A percentile compares a stretch with the other conserved stretches of the same genome.
These are phyloP conservation scores for Philaethria dido DNA, from an alignment of 2,888 invertebrate genomes.

Conservation along the genomic window DNA sequence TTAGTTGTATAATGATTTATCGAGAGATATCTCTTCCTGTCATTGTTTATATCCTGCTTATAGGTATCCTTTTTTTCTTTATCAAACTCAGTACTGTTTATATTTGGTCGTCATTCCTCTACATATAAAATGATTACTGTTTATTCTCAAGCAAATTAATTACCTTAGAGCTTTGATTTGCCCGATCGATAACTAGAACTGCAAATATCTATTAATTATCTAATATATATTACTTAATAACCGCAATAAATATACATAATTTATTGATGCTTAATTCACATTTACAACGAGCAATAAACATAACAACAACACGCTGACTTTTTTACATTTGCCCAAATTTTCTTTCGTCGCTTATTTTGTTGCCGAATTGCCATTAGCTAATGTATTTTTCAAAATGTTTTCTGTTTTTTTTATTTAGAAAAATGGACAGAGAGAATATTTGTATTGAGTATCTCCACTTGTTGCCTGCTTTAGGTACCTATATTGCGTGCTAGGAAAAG, in stretches of 20 bases:
- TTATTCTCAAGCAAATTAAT: not conserved
- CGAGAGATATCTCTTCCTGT: constrained; percentile 8
- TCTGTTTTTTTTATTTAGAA: no score
- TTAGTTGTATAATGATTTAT: constrained; percentile 6
- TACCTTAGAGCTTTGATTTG: no score
- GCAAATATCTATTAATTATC: not conserved
- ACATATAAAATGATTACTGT: not conserved
- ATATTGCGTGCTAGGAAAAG: no score
- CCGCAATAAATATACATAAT: not conserved
- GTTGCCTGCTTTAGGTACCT: no score
- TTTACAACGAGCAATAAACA: constrained; percentile 13
- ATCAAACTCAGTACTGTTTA: constrained; percentile 32
- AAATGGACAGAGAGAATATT: no score
- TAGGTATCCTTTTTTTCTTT: not conserved
- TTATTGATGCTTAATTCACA: not conserved
- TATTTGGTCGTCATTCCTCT: constrained; percentile 23
- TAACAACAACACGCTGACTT: not conserved
- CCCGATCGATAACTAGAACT: no score
- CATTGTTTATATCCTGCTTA: not conserved
- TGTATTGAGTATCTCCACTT: no score
- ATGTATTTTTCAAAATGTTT: no score
- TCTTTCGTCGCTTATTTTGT: no score
- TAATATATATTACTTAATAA: constrained; percentile 5
- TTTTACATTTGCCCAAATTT: not conserved
- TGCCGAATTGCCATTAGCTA: no score